These are phyloP conservation scores for Cyprinella venusta DNA, from an alignment of 2,797 vertebrate genomes.

Conservation along the genomic window DNA sequence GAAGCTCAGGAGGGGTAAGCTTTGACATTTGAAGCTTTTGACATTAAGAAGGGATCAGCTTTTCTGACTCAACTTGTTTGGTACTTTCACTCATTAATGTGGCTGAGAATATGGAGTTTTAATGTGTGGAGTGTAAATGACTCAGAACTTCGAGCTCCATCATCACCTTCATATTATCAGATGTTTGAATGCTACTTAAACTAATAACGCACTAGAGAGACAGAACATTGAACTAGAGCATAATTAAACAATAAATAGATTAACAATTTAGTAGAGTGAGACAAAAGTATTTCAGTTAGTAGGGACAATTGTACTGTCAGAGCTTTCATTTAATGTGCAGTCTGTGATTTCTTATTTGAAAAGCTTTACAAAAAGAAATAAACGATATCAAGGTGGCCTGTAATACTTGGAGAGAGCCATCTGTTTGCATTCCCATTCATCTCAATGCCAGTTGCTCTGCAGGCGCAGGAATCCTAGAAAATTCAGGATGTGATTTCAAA, in stretches of 20 bases:
- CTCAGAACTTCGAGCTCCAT: conserved; percentile 45
- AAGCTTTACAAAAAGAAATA: conserved; percentile 16
- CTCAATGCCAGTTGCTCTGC: background rate
- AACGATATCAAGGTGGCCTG: background rate
- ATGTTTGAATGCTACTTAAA: background rate
- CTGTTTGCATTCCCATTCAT: conserved; percentile 2
- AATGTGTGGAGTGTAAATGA: conserved; percentile 33
- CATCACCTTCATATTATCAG: conserved; percentile 29
- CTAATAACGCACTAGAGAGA: background rate
- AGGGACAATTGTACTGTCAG: background rate
- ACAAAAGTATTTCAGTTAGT: background rate
- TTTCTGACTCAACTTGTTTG: conserved; percentile 55
- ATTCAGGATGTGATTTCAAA: background rate
- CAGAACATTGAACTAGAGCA: conserved; percentile 1
- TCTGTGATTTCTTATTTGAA: background rate
- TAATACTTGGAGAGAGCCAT: conserved; percentile 11
- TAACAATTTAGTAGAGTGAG: background rate
- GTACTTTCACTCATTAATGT: conserved; percentile 52
- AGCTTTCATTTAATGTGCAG: background rate
- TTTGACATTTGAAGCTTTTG: conserved; percentile 54
- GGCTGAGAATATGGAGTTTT: conserved; percentile 20
- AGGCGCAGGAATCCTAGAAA: background rate
- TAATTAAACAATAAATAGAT: conserved; percentile 22
- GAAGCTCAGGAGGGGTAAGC: conserved; percentile 8
- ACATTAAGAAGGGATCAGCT: conserved; percentile 51